Evolutionary conservation across 2,113 vertebrate species (phyloP), one percentile per base, ranked within the genome.

Genomic region (Antidorcas marsupialis): DNA sequence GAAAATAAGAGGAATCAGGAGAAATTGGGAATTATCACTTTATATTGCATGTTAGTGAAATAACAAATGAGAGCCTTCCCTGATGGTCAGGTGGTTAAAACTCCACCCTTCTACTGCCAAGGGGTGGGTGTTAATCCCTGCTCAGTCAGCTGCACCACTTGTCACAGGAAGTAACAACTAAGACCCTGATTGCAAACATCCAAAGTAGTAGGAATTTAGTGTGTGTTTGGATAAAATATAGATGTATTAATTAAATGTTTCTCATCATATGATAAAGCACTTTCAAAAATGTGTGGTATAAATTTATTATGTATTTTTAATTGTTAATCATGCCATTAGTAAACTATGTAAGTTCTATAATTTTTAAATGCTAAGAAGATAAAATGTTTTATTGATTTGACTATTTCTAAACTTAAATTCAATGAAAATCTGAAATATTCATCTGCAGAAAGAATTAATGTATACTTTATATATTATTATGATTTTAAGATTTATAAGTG

Each of bases 331-430:
- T 39, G 6, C 53, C 27, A 71, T 82, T 97, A 89, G 17, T 85
- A 79, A 79, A 64, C 25, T 71, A 1, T 74, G 9, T 88, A 93
- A 53, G 5, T 83, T 94, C 43, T 92, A 14, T 87, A 45, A 16
- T 91, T 95, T 93, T 95, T 88, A 43, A 90, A 97, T 91, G n/a
- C 23, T 50, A 71, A 74, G 33, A 17, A 93, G 30, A 33, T 84
- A 93, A 94, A 76, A 59, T 25, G 30, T 84, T 78, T 81, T 88
- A 81, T 27, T 60, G 36, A 95, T 93, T 94, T 96, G 36, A 93
- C 27, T 96, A 39, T 5, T 85, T 84, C 23, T 85, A 92, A 96
- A 88, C 86, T 78, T 67, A 92, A 91, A 92, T 59, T 91, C 47
- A 67, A 15, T 64, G 21, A 88, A 96, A 89, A 91, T 88, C n/a